These are phyloP conservation scores for Xenentodon cancila DNA, from an alignment of 2,797 vertebrate genomes.

Conservation along the genomic window DNA sequence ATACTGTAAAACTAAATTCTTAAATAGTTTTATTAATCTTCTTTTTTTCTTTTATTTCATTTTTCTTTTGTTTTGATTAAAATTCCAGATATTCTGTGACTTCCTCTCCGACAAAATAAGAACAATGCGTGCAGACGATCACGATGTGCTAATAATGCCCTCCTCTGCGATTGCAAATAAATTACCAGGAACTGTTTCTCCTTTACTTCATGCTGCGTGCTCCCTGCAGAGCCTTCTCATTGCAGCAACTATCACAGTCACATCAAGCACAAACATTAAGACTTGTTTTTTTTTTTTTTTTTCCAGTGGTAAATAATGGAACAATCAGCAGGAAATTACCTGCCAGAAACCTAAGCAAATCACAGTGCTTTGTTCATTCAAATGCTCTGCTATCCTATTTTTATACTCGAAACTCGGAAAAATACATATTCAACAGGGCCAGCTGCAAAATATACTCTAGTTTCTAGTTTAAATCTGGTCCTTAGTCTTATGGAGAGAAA, in stretches of 20 bases:
- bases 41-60: background rate
- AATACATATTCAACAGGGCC: background rate
- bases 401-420: background rate
- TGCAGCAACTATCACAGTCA: background rate
- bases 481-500: background rate
- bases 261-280: background rate
- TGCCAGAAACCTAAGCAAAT: background rate
- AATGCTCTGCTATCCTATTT: background rate
- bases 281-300: too few species aligned
- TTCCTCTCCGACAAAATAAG: background rate
- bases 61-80: background rate
- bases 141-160: background rate
- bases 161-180: background rate
- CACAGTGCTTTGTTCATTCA: background rate
- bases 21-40: too few species aligned
- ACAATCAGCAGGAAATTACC: constrained; percentile 3
- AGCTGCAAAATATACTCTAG: background rate
- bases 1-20: too few species aligned
- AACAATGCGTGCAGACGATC: background rate
- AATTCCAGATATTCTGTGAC: background rate
- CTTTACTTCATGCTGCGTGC: background rate
- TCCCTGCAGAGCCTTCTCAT: background rate
- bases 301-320: background rate
- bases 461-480: background rate
- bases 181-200: background rate